Conservation (phyloP, 2,888 invertebrate genomes). For the Pammene aurita region DNA sequence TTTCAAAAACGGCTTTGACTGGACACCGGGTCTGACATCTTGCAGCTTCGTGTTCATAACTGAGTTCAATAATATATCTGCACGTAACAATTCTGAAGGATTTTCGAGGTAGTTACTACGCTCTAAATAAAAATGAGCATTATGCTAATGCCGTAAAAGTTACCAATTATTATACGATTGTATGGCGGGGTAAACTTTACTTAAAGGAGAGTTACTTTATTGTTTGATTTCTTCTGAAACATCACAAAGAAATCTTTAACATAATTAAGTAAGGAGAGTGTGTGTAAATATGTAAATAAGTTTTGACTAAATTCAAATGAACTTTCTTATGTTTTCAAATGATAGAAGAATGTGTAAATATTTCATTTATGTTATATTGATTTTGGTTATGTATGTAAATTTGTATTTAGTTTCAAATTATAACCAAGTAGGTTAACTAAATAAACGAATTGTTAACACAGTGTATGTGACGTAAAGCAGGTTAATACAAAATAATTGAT, state of each 20-base stretch:
- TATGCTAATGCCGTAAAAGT: neutral
- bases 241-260: neutral
- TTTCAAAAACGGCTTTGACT: too few species aligned
- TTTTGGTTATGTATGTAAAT: neutral
- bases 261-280: neutral
- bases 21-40: too few species aligned
- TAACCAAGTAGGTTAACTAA: neutral
- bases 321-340: constrained; percentile 13
- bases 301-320: constrained; percentile 16
- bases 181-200: neutral
- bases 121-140: too few species aligned
- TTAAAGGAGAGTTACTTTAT: neutral
- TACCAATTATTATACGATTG: neutral
- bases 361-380: constrained; percentile 6
- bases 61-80: too few species aligned
- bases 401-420: neutral
- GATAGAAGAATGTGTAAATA: neutral
- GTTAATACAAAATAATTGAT: too few species aligned
- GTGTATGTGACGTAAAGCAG: too few species aligned
- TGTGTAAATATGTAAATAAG: constrained; percentile 13
- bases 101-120: too few species aligned
- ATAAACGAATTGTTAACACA: neutral
- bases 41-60: too few species aligned
- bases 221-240: neutral
- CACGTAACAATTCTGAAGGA: too few species aligned